Evolutionary conservation across 2,888 invertebrate species (phyloP).

Genomic region (Epinotia demarniana): DNA sequence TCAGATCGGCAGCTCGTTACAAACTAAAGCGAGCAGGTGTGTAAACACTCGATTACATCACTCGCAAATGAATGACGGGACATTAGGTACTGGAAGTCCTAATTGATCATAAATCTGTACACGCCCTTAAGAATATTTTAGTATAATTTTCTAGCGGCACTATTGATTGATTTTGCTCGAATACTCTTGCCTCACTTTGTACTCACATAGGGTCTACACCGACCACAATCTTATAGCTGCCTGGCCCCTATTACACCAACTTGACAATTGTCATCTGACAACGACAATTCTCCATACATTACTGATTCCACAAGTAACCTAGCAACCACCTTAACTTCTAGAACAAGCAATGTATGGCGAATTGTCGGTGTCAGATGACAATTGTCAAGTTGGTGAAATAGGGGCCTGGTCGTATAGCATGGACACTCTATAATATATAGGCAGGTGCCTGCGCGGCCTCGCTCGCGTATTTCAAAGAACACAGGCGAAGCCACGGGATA

Average conservation of each 20-base stretch:
- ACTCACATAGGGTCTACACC: conserved; percentile 4
- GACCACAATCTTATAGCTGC: neutral
- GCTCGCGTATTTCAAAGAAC: too few relatives aligned
- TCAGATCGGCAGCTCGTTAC: neutral
- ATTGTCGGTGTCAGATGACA: too few relatives aligned
- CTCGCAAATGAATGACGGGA: conserved; percentile 26
- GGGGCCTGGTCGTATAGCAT: neutral
- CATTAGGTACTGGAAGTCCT: conserved; percentile 49
- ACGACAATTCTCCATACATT: too few relatives aligned
- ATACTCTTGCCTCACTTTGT: conserved; percentile 38
- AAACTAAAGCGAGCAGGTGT: conserved; percentile 10
- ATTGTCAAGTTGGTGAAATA: too few relatives aligned
- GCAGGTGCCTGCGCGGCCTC: too few relatives aligned
- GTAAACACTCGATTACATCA: conserved; percentile 23
- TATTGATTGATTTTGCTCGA: conserved; percentile 44
- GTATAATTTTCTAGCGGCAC: conserved; percentile 37
- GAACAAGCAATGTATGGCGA: too few relatives aligned
- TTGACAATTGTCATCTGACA: too few relatives aligned
- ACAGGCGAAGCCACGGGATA: too few relatives aligned
- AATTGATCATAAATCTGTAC: conserved; percentile 57
- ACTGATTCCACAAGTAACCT: too few relatives aligned
- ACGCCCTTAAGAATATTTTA: conserved; percentile 48
- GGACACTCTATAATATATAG: too few relatives aligned
- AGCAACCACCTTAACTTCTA: too few relatives aligned
- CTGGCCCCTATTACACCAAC: too few relatives aligned